Conservation (phyloP, 2,888 invertebrate species). For the Calephelis perditalis region DNA sequence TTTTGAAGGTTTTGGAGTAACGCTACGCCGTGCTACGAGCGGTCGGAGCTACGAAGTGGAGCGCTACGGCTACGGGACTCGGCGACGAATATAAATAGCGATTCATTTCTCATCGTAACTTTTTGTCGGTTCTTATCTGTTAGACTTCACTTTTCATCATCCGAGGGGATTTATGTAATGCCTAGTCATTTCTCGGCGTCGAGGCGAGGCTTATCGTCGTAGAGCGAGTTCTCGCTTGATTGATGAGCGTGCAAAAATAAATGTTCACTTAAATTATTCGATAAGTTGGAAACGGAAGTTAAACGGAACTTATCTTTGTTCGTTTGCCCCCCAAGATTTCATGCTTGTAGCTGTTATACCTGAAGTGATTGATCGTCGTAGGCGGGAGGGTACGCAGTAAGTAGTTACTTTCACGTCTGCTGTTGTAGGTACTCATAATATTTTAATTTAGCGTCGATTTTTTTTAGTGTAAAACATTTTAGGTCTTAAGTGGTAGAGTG, state of each 20-base stretch:
- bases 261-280: constrained; percentile 80
- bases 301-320: constrained; percentile 79
- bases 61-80: constrained; percentile 40
- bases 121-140: constrained; percentile 80
- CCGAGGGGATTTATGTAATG: constrained; percentile 80
- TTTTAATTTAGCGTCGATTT: too few relatives aligned
- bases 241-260: constrained; percentile 80
- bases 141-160: constrained; percentile 80
- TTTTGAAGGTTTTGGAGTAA: background rate
- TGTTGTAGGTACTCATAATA: background rate
- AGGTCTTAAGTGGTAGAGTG: too few relatives aligned
- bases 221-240: constrained; percentile 72
- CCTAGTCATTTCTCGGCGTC: constrained; percentile 80
- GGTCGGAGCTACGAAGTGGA: constrained; percentile 26
- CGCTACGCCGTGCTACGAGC: constrained; percentile 6
- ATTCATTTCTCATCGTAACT: constrained; percentile 80
- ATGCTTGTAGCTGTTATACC: constrained; percentile 72
- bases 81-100: constrained; percentile 74
- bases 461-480: too few relatives aligned
- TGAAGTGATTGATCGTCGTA: constrained; percentile 66
- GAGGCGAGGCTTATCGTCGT: constrained; percentile 74
- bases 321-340: constrained; percentile 70
- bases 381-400: constrained; percentile 31
- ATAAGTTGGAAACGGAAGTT: constrained; percentile 80
- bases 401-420: constrained; percentile 16